Percentiles rank a stretch among this genome's conserved stretches.
Conservation (phyloP, 1,140 invertebrate genomes). For the Charaxes varanes region DNA sequence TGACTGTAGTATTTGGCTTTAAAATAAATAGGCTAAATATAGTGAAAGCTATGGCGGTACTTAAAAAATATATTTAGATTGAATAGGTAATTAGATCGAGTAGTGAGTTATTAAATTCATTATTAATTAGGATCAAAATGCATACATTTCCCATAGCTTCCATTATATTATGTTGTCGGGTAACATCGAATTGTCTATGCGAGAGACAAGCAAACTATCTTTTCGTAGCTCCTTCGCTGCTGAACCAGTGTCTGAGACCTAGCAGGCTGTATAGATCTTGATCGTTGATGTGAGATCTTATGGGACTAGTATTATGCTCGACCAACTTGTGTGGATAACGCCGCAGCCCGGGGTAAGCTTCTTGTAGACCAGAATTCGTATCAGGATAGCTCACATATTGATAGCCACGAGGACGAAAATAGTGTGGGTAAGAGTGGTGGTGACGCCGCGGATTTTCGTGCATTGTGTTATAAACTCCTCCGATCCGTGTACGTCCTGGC, state of each 20-base stretch:
- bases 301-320: conserved; percentile 37
- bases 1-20: conserved; percentile 74
- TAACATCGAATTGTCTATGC: conserved; percentile 63
- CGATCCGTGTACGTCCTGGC: conserved; percentile 48
- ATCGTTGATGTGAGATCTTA: conserved; percentile 39
- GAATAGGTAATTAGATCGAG: too few species aligned
- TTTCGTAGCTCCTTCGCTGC: conserved; percentile 59
- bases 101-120: conserved; percentile 15
- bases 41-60: conserved; percentile 59
- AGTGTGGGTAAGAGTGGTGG: conserved; percentile 61
- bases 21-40: conserved; percentile 70
- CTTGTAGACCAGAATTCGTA: conserved; percentile 25
- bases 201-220: conserved; percentile 47
- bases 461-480: conserved; percentile 47
- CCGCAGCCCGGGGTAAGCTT: conserved; percentile 36
- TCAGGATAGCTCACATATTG: conserved; percentile 26
- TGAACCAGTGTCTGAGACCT: conserved; percentile 63
- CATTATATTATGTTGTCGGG: conserved; percentile 69
- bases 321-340: conserved; percentile 40
- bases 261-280: conserved; percentile 62
- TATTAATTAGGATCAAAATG: conserved; percentile 12
- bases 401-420: conserved; percentile 43
- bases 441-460: conserved; percentile 58
- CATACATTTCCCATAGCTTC: conserved; percentile 53
- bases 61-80: conserved; percentile 12